These are phyloP conservation scores for Centroberyx gerrardi DNA, from an alignment of 2,797 vertebrate genomes.

Conservation along the genomic window DNA sequence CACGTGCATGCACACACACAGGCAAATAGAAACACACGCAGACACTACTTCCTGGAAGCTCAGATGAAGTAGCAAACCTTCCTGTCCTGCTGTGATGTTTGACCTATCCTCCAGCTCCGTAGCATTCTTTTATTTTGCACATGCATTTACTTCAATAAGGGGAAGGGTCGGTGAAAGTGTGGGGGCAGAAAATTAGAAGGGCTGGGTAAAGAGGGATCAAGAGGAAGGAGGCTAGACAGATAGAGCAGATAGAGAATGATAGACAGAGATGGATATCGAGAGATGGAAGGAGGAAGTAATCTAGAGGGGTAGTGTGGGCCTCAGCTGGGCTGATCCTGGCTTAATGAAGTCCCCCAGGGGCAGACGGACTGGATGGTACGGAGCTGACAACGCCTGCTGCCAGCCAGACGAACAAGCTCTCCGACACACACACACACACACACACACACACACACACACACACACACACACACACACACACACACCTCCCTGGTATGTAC, in stretches of 20 bases:
- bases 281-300: conserved; percentile 62
- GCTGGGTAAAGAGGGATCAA: conserved; percentile 18
- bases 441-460: no score
- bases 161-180: neutral
- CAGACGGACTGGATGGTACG: conserved; percentile 64
- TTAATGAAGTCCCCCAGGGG: conserved; percentile 80
- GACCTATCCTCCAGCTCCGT: neutral
- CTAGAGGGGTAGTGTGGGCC: conserved; percentile 63
- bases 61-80: neutral
- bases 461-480: conserved; percentile 13
- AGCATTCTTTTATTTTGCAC: neutral
- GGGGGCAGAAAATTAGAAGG: neutral
- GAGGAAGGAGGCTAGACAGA: conserved; percentile 32
- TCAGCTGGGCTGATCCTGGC: conserved; percentile 75
- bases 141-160: neutral
- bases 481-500: conserved; percentile 35
- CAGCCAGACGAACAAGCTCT: conserved; percentile 64
- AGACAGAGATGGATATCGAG: conserved; percentile 56
- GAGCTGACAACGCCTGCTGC: conserved; percentile 70
- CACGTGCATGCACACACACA: conserved; percentile 1
- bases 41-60: neutral
- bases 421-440: conserved; percentile 5
- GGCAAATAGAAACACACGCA: neutral
- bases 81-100: neutral
- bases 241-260: conserved; percentile 30